A percentile compares a stretch with the other conserved stretches of the same genome.
Conservation (phyloP, 1,140 invertebrate genomes). For the Plectrocnemia conspersa region DNA sequence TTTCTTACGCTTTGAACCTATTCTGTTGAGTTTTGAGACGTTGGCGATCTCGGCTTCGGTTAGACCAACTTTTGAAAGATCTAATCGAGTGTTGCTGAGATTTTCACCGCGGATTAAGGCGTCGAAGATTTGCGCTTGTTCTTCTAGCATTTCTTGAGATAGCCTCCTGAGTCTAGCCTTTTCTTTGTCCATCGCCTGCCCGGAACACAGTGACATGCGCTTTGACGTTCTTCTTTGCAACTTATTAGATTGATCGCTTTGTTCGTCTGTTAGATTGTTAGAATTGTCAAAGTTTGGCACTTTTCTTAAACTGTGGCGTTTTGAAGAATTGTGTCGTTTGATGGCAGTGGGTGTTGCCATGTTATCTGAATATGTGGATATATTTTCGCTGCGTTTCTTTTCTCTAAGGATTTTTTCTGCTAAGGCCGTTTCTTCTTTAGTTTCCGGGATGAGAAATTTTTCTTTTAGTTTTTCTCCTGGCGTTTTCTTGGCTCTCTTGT, state of each 20-base stretch:
- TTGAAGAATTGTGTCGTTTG: slow-evolving; percentile 29
- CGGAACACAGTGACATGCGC: slow-evolving; percentile 1
- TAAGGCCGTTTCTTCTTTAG: slow-evolving; percentile 42
- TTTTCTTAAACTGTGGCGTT: slow-evolving; percentile 31
- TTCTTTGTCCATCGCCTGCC: slow-evolving; percentile 10
- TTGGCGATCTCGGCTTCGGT: slow-evolving; percentile 22
- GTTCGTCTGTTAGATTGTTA: slow-evolving; percentile 26
- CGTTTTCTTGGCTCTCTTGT: slow-evolving; percentile 55
- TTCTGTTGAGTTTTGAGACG: slow-evolving; percentile 18
- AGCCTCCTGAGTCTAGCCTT: slow-evolving; percentile 20
- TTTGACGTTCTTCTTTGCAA: slow-evolving; percentile 23
- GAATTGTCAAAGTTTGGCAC: slow-evolving; percentile 41
- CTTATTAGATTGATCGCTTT: background rate
- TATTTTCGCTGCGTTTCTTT: slow-evolving; percentile 26
- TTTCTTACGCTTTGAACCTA: slow-evolving; percentile 35
- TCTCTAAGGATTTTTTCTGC: slow-evolving; percentile 32
- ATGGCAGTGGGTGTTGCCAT: slow-evolving; percentile 27
- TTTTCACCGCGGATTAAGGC: slow-evolving; percentile 51
- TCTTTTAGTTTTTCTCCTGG: slow-evolving; percentile 68
- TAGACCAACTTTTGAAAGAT: slow-evolving; percentile 48
- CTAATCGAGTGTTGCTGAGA: slow-evolving; percentile 47
- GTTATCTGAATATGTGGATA: slow-evolving; percentile 11
- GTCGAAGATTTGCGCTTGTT: slow-evolving; percentile 51
- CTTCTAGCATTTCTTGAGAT: slow-evolving; percentile 39
- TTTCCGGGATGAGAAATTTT: slow-evolving; percentile 68